Percentiles rank a stretch among this genome's conserved stretches.
Conservation (phyloP, 1,140 invertebrate genomes). For the Hetaerina americana region DNA sequence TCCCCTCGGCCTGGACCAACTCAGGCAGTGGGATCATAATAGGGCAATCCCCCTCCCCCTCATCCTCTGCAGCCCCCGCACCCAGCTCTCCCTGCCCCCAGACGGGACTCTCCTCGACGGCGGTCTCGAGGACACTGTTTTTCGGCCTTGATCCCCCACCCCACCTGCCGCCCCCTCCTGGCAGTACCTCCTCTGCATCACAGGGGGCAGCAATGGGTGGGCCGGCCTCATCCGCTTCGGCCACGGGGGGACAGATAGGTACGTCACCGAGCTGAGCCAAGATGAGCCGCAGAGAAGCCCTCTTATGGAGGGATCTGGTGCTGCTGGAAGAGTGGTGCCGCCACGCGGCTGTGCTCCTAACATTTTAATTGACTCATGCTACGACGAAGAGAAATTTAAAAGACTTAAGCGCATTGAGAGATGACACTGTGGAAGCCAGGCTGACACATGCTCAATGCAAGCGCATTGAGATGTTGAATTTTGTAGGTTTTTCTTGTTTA, state of each 20-base stretch:
- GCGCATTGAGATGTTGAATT: too few species aligned
- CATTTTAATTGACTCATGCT: too few species aligned
- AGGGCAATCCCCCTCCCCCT: too few species aligned
- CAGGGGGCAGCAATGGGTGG: background rate
- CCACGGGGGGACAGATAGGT: background rate
- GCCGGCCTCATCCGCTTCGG: background rate
- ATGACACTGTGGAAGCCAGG: too few species aligned
- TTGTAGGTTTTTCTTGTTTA: background rate
- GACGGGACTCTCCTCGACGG: background rate
- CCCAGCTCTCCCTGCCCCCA: slow-evolving; percentile 30
- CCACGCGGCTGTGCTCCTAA: background rate
- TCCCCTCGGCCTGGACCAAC: slow-evolving; percentile 33
- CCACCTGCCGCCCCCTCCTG: background rate
- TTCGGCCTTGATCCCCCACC: background rate
- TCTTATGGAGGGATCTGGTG: background rate
- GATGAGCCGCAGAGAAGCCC: background rate
- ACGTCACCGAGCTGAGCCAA: background rate
- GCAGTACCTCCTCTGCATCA: background rate
- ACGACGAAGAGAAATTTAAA: too few species aligned
- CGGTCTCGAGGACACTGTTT: background rate
- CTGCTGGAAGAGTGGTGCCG: background rate
- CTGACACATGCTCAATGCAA: background rate
- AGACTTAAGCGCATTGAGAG: too few species aligned
- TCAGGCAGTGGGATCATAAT: too few species aligned
- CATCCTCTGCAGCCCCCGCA: slow-evolving; percentile 54